Evolutionary conservation across 1,140 invertebrate genomes (phyloP), one percentile per base, ranked within the genome.

Genomic region (Pantala flavescens): DNA sequence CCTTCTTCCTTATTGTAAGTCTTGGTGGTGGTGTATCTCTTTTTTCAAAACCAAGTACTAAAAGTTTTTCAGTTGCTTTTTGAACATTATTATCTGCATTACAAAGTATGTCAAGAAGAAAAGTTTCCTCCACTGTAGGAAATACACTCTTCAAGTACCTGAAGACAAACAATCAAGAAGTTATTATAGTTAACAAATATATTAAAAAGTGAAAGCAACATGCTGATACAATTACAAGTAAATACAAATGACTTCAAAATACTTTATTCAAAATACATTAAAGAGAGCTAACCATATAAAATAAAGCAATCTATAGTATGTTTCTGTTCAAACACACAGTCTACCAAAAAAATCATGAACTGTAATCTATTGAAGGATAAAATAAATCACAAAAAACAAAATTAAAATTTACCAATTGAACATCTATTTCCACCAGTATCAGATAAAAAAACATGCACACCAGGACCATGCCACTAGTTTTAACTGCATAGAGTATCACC

Each of bases 61-160:
- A 83, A 5, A 96, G 84, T 76, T 88, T 89, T 78, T 94, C 91
- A 0, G 92, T 92, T 16, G 93, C 91, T 79, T 90, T 92, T 79
- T 93, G 91, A 3, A 95, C 93, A 82, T 95, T 95, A 79, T 94
- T 94, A 77, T 95, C 93, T 77, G 91, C 90, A 81, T 90, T 92
- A 74, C 89, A 89, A 42, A 96, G 82, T 74, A 94, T 86, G 81
- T 96, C 93, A 71, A 95, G 84, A 11, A 96, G 88, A 28, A 95
- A 81, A n/a, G 91, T 93, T 82, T 95, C 93, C 77, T 96, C 93
- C 0, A 90, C 92, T 83, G 93, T 92, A n/a, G 93, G 93, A 83
- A 95, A 96, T 78, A 95, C 87, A 80, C 91, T 93, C 83, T 96
- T 96, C 84, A 96, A 86, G 82, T 95, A 96, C 85, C 93, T 94